phyloP scores from a whole-genome alignment of 2,888 invertebrate genomes.

The Tyria jacobaeae region DNA sequence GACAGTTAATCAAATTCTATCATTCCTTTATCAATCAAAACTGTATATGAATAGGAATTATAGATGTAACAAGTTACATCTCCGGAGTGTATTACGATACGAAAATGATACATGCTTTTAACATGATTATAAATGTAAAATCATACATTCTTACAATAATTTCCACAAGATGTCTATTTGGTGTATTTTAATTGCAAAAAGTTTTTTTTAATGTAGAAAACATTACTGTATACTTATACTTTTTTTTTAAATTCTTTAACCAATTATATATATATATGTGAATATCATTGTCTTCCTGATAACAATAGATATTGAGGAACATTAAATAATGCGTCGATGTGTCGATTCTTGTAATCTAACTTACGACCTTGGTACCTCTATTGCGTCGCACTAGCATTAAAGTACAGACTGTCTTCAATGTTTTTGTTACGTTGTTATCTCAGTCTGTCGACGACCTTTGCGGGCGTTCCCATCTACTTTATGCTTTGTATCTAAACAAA shows the following conservation, averaged over 20 bases:
- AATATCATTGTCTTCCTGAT: constrained; percentile 38
- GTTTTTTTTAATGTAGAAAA: no score
- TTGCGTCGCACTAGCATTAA: constrained; percentile 43
- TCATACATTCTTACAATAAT: background rate
- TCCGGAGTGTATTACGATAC: background rate
- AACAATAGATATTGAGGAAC: constrained; percentile 45
- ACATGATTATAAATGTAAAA: no score
- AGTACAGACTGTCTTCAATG: constrained; percentile 40
- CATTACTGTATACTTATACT: no score
- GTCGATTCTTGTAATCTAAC: constrained; percentile 35
- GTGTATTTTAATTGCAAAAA: background rate
- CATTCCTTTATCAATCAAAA: constrained; percentile 27
- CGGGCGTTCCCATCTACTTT: constrained; percentile 29
- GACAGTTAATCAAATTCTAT: constrained; percentile 31
- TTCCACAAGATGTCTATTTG: background rate
- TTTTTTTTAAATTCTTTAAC: constrained; percentile 16
- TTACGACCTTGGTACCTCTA: constrained; percentile 44
- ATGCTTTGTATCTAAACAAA: constrained; percentile 37
- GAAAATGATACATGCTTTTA: background rate
- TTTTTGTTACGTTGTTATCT: constrained; percentile 49
- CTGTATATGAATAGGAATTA: constrained; percentile 12
- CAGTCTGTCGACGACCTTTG: constrained; percentile 46
- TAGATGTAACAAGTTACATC: background rate
- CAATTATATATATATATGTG: constrained; percentile 20
- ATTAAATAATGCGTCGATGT: constrained; percentile 24